These are phyloP conservation scores for Xiphorhynchus elegans DNA, from an alignment of 2,113 vertebrate genomes.

Conservation along the genomic window DNA sequence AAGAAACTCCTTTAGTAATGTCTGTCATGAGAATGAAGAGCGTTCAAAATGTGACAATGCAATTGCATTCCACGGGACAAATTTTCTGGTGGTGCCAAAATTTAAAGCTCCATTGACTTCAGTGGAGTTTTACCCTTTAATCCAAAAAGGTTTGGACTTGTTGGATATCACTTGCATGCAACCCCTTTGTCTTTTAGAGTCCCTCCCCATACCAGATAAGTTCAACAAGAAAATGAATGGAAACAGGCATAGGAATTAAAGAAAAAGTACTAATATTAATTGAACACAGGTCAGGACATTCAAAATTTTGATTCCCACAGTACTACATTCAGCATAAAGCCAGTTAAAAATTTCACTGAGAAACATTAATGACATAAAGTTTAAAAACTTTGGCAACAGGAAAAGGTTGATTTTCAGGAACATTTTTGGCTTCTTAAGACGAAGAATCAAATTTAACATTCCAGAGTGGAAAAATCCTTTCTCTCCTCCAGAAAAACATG, in stretches of 20 bases:
- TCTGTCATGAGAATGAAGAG: conserved; percentile 23
- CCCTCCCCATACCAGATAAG: background rate
- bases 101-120: conserved; percentile 62
- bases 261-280: background rate
- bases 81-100: conserved; percentile 1
- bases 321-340: background rate
- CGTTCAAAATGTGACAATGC: conserved; percentile 7
- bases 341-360: background rate
- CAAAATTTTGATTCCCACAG: background rate
- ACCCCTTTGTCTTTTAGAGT: background rate
- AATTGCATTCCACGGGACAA: background rate
- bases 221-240: background rate
- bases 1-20: background rate
- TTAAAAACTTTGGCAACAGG: background rate
- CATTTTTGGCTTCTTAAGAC: background rate
- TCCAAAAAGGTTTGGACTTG: background rate
- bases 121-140: conserved; percentile 54
- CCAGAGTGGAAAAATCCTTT: background rate
- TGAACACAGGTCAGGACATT: background rate
- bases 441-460: background rate
- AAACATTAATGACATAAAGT: background rate
- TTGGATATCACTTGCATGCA: background rate
- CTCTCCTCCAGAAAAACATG: background rate
- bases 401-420: background rate
- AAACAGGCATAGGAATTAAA: background rate